Evolutionary conservation across 2,888 invertebrate species (phyloP).

Genomic region (Pyrgus malvae): DNA sequence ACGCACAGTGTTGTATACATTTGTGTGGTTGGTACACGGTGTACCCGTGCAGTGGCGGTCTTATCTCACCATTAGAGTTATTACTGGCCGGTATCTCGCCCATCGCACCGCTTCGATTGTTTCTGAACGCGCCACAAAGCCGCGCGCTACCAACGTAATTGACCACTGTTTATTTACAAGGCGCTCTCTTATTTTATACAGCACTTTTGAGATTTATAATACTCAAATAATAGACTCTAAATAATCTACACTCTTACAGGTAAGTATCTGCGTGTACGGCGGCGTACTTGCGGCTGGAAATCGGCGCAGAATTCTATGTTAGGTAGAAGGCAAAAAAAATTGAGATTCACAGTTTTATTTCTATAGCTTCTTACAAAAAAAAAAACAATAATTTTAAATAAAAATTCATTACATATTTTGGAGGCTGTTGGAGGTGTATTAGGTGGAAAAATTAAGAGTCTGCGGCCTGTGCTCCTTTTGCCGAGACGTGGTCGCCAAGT

Average conservation of each 20-base stretch:
- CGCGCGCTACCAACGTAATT: slow-evolving; percentile 74
- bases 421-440: too few relatives aligned
- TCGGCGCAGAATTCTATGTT: too few relatives aligned
- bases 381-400: too few relatives aligned
- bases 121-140: slow-evolving; percentile 72
- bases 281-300: too few relatives aligned
- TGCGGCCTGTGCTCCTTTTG: too few relatives aligned
- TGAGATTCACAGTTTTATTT: too few relatives aligned
- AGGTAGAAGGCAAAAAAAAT: too few relatives aligned
- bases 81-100: slow-evolving; percentile 76
- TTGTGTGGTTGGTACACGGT: slow-evolving; percentile 49
- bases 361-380: too few relatives aligned
- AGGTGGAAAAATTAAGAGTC: too few relatives aligned
- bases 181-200: slow-evolving; percentile 71
- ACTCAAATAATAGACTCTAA: slow-evolving; percentile 7
- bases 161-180: slow-evolving; percentile 78
- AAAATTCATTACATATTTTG: too few relatives aligned
- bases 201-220: slow-evolving; percentile 53
- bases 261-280: slow-evolving; percentile 40
- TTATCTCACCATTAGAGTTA: slow-evolving; percentile 81
- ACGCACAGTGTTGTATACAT: slow-evolving; percentile 49
- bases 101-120: slow-evolving; percentile 81
- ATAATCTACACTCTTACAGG: slow-evolving; percentile 42
- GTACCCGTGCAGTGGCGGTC: slow-evolving; percentile 67
- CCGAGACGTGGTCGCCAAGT: too few relatives aligned